A percentile compares a stretch with the other conserved stretches of the same genome.
Evolutionary conservation across 2,113 vertebrate genomes (phyloP).

Genomic region (Leptocoma aspasia): DNA sequence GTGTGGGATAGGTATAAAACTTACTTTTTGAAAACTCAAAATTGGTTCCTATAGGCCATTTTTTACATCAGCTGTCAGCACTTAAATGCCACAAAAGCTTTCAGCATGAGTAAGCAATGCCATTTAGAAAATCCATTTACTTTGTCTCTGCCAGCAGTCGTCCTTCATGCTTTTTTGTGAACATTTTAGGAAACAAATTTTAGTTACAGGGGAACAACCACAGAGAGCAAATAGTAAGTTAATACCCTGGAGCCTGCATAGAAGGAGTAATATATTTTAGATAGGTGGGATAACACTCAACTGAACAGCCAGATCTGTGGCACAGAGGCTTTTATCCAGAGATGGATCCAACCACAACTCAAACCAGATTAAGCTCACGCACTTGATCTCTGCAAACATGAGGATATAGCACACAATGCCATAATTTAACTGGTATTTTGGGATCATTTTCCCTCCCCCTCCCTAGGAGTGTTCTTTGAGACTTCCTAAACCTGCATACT

Average conservation of each 20-base stretch:
- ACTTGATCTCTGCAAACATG: background rate
- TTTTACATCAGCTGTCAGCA: background rate
- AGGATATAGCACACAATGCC: background rate
- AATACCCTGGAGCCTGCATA: background rate
- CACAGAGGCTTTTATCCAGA: background rate
- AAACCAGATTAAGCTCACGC: background rate
- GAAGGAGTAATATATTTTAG: background rate
- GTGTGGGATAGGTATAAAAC: background rate
- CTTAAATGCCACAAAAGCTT: conserved; percentile 31
- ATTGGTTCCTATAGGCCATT: background rate
- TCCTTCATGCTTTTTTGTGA: background rate
- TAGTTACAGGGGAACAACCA: background rate
- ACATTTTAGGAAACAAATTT: background rate
- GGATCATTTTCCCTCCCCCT: background rate
- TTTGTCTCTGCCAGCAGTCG: background rate
- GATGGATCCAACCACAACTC: background rate
- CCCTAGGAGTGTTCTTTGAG: background rate
- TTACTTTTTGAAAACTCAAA: background rate
- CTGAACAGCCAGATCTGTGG: background rate
- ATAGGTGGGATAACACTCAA: background rate
- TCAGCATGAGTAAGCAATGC: conserved; percentile 16
- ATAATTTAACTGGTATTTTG: background rate
- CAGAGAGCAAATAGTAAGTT: background rate
- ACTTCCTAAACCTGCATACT: background rate
- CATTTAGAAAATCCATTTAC: conserved; percentile 41